Percentiles rank a stretch among this genome's conserved stretches.
Evolutionary conservation across 2,888 invertebrate genomes (phyloP).

Genomic region (Pseudoips prasinana): DNA sequence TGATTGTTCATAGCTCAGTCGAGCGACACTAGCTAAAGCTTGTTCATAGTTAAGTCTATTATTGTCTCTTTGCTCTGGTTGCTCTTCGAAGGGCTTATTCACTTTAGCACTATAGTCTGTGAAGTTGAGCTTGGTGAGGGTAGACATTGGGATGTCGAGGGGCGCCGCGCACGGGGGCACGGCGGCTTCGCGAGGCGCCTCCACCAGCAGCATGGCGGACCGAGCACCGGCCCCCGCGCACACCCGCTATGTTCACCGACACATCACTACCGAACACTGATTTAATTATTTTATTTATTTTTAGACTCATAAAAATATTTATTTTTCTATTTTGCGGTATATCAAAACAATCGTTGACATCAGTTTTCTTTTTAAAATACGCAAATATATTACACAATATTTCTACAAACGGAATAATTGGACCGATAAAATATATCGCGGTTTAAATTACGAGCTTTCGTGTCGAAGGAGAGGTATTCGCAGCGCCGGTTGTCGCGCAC

Average conservation of each 20-base stretch:
- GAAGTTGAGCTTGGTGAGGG: conserved; percentile 70
- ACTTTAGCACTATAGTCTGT: conserved; percentile 78
- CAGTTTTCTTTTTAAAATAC: no score
- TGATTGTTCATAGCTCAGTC: conserved; percentile 66
- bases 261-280: conserved; percentile 49
- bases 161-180: conserved; percentile 80
- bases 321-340: background rate
- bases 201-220: conserved; percentile 88
- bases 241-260: conserved; percentile 55
- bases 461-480: conserved; percentile 25
- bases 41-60: conserved; percentile 65
- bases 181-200: conserved; percentile 88
- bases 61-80: conserved; percentile 57
- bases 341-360: no score
- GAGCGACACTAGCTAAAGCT: conserved; percentile 58
- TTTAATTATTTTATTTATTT: conserved; percentile 10
- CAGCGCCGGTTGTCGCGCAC: conserved; percentile 61
- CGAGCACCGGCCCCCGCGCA: conserved; percentile 62
- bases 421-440: conserved; percentile 25
- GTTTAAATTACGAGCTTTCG: conserved; percentile 44
- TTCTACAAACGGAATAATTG: conserved; percentile 3
- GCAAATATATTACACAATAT: conserved; percentile 5
- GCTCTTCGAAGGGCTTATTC: conserved; percentile 56
- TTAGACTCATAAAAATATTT: conserved; percentile 6
- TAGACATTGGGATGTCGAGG: conserved; percentile 71